A percentile compares a stretch with the other conserved stretches of the same genome.
These are phyloP conservation scores for Himalopsyche anomala DNA, from an alignment of 2,888 invertebrate genomes.

Conservation along the genomic window DNA sequence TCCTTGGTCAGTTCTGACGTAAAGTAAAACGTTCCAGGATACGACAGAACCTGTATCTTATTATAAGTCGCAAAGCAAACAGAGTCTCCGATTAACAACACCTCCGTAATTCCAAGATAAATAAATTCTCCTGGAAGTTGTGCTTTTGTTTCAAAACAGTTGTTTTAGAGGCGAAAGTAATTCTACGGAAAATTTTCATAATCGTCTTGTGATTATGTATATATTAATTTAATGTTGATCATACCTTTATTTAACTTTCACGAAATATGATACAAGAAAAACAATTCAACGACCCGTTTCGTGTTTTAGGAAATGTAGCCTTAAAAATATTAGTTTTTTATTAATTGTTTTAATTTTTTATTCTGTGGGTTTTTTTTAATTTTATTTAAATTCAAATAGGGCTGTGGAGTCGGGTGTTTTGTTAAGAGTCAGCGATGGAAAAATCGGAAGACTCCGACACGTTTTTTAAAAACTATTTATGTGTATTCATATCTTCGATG, in stretches of 20 bases:
- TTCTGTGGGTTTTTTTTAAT: too few species aligned
- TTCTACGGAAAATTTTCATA: background rate
- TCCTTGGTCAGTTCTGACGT: slow-evolving; percentile 27
- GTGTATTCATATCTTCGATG: too few species aligned
- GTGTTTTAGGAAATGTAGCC: background rate
- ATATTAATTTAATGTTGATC: background rate
- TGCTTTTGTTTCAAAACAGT: background rate
- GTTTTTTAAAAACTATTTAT: too few species aligned
- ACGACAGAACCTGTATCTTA: background rate
- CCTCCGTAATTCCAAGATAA: slow-evolving; percentile 1
- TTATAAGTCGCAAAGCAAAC: slow-evolving; percentile 2
- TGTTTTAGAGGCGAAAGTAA: background rate
- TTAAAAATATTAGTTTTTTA: too few species aligned
- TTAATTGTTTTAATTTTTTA: too few species aligned
- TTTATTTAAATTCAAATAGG: too few species aligned
- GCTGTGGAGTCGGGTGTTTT: too few species aligned
- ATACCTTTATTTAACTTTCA: background rate
- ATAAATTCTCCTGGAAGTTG: slow-evolving; percentile 13
- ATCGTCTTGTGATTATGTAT: background rate
- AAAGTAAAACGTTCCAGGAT: slow-evolving; percentile 14
- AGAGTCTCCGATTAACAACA: background rate
- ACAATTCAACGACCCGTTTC: background rate
- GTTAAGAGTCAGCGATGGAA: too few species aligned
- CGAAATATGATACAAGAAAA: background rate
- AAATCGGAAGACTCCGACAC: too few species aligned